Percentiles rank a stretch among this genome's conserved stretches.
Evolutionary conservation across 1,140 invertebrate species (phyloP).

Genomic region (Trichomalopsis sarcophagae): DNA sequence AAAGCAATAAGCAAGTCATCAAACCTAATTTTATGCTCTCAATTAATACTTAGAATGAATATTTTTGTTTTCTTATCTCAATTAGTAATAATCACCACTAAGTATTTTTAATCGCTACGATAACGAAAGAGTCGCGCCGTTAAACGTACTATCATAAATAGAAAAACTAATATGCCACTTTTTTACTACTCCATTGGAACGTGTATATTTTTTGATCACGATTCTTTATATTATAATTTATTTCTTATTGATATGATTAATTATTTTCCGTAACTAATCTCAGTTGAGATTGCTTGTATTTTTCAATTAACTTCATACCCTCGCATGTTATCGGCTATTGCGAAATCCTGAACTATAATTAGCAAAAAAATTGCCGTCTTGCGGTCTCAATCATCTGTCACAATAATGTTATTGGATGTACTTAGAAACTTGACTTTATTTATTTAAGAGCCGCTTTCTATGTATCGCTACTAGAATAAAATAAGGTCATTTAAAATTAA

Average conservation of each 20-base stretch:
- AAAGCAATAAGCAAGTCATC: too few species aligned
- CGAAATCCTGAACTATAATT: constrained; percentile 13
- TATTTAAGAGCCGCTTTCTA: too few species aligned
- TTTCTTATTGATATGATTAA: constrained; percentile 26
- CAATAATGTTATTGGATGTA: too few species aligned
- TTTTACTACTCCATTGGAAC: too few species aligned
- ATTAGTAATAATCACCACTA: background rate
- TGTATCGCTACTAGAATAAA: background rate
- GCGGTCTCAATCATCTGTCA: too few species aligned
- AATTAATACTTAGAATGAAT: too few species aligned
- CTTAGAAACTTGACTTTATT: too few species aligned
- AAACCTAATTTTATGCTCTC: too few species aligned
- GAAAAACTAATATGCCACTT: background rate
- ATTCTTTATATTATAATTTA: background rate
- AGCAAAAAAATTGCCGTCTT: background rate
- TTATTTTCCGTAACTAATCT: constrained; percentile 57
- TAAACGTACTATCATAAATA: background rate
- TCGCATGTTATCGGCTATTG: constrained; percentile 35
- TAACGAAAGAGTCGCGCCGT: background rate
- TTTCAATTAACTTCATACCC: constrained; percentile 61
- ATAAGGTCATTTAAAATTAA: background rate
- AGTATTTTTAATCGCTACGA: background rate
- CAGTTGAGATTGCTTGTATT: constrained; percentile 46
- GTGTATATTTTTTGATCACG: background rate
- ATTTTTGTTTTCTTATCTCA: background rate